Conservation (phyloP, 2,888 invertebrate species). For the Idaea straminata region DNA sequence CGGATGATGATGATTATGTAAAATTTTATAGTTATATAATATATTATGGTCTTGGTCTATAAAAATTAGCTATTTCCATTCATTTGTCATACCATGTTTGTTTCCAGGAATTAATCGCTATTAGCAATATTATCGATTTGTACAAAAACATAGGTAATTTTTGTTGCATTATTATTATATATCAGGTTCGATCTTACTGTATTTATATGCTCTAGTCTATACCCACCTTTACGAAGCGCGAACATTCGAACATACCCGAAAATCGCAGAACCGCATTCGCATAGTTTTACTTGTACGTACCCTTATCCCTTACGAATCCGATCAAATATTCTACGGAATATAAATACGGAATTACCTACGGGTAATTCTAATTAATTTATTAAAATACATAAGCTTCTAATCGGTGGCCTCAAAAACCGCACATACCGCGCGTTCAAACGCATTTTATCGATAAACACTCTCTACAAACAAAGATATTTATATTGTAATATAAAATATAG, state of each 20-base stretch:
- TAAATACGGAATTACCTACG: not conserved
- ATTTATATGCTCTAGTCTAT: no score
- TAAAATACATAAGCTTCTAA: not conserved
- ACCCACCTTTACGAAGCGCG: not conserved
- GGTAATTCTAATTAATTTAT: not conserved
- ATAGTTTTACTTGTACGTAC: not conserved
- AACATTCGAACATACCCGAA: not conserved
- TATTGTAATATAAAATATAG: not conserved
- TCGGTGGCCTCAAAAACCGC: conserved; percentile 1
- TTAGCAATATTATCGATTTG: no score
- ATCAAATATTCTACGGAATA: not conserved
- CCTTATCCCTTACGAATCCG: not conserved
- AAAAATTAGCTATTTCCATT: no score
- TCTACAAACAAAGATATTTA: not conserved
- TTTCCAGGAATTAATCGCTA: no score
- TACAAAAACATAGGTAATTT: no score
- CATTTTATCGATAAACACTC: not conserved
- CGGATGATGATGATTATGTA: no score
- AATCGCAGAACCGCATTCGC: not conserved
- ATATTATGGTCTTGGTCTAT: no score
- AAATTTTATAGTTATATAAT: no score
- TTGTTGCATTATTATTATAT: no score
- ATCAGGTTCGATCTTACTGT: no score
- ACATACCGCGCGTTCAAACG: not conserved
- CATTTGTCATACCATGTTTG: no score